phyloP scores from a whole-genome alignment of 2,888 invertebrate species.

The Teinopalpus imperialis region DNA sequence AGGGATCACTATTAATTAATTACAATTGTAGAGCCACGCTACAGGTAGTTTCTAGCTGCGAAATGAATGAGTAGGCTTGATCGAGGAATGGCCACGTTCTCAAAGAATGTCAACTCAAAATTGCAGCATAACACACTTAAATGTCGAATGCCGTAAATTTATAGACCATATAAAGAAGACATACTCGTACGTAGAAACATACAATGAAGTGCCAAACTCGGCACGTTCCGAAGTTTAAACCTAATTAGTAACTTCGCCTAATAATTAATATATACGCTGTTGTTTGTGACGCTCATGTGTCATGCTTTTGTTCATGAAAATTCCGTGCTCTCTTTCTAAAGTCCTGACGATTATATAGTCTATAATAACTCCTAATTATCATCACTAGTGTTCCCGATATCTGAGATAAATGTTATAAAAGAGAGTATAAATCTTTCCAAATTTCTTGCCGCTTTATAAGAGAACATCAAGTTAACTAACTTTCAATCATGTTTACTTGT shows the following conservation, averaged over 20 bases:
- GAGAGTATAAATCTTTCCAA: slow-evolving; percentile 8
- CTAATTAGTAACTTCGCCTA: slow-evolving; percentile 69
- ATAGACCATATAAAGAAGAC: slow-evolving; percentile 32
- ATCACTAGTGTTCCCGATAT: no score
- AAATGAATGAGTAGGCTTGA: no score
- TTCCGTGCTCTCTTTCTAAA: slow-evolving; percentile 11
- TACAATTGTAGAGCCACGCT: no score
- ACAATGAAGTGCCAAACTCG: slow-evolving; percentile 63
- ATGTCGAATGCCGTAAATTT: slow-evolving; percentile 60
- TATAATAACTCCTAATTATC: neutral
- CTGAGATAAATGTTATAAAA: slow-evolving; percentile 1
- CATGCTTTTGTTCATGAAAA: slow-evolving; percentile 28
- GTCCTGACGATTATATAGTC: neutral
- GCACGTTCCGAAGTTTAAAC: slow-evolving; percentile 60
- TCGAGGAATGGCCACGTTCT: no score
- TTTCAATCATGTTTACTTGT: neutral
- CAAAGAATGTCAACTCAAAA: no score
- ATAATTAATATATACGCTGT: slow-evolving; percentile 63
- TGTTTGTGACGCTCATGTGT: slow-evolving; percentile 44
- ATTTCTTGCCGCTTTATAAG: neutral
- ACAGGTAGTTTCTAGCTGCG: no score
- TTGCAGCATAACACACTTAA: no score
- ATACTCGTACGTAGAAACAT: no score
- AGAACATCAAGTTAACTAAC: neutral
- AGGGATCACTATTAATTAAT: no score